Percentiles rank a stretch among this genome's conserved stretches.
Evolutionary conservation across 2,888 invertebrate genomes (phyloP).

Genomic region (Cyrtodaria siliqua): DNA sequence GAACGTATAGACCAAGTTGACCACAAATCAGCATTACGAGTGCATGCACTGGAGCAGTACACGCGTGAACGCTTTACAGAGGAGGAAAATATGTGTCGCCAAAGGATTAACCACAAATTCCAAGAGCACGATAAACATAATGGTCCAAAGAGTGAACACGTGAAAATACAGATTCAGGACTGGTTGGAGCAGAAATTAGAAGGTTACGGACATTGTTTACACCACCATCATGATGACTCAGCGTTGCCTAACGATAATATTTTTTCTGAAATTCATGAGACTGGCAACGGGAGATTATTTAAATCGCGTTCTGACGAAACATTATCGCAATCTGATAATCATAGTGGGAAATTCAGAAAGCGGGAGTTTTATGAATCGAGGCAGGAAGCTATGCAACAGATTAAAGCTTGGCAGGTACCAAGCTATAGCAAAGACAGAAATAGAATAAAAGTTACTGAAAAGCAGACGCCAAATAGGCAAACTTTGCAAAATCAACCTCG

Average conservation of each 20-base stretch:
- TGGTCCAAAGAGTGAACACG: constrained; percentile 64
- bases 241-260: constrained; percentile 77
- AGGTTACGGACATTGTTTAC: constrained; percentile 79
- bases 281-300: constrained; percentile 78
- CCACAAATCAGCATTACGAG: constrained; percentile 86
- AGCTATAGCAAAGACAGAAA: constrained; percentile 63
- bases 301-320: constrained; percentile 84
- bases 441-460: constrained; percentile 46
- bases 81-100: constrained; percentile 89
- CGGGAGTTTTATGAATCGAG: constrained; percentile 80
- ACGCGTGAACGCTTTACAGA: constrained; percentile 89
- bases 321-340: constrained; percentile 87
- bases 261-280: constrained; percentile 75
- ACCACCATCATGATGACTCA: constrained; percentile 82
- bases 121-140: constrained; percentile 87
- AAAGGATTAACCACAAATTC: constrained; percentile 89
- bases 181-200: constrained; percentile 80
- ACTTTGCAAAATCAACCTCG: constrained; percentile 6
- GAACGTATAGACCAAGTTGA: constrained; percentile 93
- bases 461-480: constrained; percentile 21
- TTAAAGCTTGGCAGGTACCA: constrained; percentile 80
- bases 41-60: constrained; percentile 75
- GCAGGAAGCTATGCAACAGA: constrained; percentile 81
- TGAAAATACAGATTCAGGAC: constrained; percentile 79
- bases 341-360: constrained; percentile 90